phyloP scores from a whole-genome alignment of 2,113 vertebrate species.

The Microcebus jonahi region DNA sequence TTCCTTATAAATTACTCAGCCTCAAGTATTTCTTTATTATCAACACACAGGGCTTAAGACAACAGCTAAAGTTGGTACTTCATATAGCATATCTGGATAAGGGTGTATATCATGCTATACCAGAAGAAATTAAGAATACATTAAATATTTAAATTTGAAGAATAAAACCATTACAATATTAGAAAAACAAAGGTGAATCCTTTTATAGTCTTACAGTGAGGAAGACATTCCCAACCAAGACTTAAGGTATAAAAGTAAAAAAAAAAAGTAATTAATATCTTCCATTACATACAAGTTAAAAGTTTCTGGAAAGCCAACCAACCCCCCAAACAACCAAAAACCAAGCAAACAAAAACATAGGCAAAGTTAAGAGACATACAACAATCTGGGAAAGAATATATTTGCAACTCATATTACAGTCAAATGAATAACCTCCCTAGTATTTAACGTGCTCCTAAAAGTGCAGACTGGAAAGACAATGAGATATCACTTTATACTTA shows the following conservation, averaged over 20 bases:
- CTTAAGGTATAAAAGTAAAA: not conserved
- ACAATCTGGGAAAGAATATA: not conserved
- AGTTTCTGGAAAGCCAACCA: not conserved
- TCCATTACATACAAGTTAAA: constrained; percentile 11
- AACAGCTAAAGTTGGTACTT: not conserved
- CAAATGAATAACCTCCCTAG: not conserved
- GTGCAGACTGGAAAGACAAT: not conserved
- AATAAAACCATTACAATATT: not conserved
- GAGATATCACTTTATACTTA: not conserved
- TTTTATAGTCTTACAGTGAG: not conserved
- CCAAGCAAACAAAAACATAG: not conserved
- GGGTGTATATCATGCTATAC: not conserved
- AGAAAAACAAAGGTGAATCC: not conserved
- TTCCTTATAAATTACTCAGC: not conserved
- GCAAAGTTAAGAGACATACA: not conserved
- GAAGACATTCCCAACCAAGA: not conserved
- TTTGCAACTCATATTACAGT: not conserved
- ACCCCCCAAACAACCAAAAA: not conserved
- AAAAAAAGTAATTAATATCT: not conserved
- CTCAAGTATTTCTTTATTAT: not conserved
- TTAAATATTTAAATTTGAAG: not conserved
- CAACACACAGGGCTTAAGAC: not conserved
- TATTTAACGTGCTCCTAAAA: not conserved
- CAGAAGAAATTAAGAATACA: not conserved
- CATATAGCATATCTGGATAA: not conserved